Base-by-base conservation (phyloP, 2,797 vertebrate genomes). In the Notamacropus eugenii region DNA sequence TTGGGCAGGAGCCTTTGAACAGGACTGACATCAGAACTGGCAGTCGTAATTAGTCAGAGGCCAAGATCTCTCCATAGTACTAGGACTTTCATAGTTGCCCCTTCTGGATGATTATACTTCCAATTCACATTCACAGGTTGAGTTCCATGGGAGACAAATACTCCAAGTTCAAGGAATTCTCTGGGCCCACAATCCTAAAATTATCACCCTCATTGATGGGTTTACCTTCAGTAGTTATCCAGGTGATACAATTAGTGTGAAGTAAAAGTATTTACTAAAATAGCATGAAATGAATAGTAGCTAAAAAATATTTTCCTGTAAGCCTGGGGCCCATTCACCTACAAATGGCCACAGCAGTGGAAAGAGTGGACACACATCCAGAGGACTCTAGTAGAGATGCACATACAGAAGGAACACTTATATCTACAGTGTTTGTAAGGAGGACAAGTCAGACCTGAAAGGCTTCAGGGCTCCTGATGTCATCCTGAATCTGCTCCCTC, bases 351-450 rank as follows among this genome's bases (percentile, higher is more conserved):
- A 74, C 34, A 74, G 34, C 59, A 14, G 59, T 67, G 31, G 59
- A 13, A 67, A 62, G 59, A 74, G 67, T 74, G 67, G n/a, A 24
- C 19, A 22, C 19, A 40, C 67, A 74, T 1, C 16, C 5, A 40
- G n/a, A 40, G 3, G 24, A 22, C 2, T 40, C 16, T 22, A 40
- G n/a, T 74, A 24, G n/a, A 74, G n/a, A 74, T 16, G 62, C 62
- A n/a, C 34, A 74, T 74, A 8, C 11, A 40, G 1, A 74, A n/a
- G 62, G 34, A 74, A 74, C 19, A 22, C 19, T 9, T 22, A 24
- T 0, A 1, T 40, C n/a, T 40, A 40, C 1, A 4, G 31, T 34
- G 31, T 62, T 4, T 3, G 0, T 34, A 31, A 59, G 29, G 58
- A 59, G 58, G 58, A 31, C 59, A 14, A 62, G 31, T 14, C 31